Evolutionary conservation across 1,140 invertebrate species (phyloP), one percentile per base, ranked within the genome.

Genomic region (Aphis craccivora): DNA sequence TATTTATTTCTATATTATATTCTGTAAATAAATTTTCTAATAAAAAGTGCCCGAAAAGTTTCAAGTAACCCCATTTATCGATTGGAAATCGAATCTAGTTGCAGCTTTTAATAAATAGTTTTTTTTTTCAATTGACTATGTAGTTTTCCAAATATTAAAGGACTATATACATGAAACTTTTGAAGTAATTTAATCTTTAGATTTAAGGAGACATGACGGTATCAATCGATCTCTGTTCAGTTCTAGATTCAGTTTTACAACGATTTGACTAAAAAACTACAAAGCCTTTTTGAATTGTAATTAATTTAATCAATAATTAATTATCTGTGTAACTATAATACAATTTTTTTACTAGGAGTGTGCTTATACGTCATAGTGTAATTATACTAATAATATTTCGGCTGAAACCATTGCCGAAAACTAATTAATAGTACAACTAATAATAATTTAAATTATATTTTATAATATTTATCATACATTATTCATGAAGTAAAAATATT

Each of bases 361-460:
- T 14, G 48, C n/a, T 87, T 48, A 45, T 84, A 45, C 30, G n/a
- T n/a, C n/a, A 40, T 3, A 40, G 37, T 40, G 37, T 3, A 8
- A 55, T 45, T 7, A 55, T 14, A 60, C 9, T 67, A 51, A 67
- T 67, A 30, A 67, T 9, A 2, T 67, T 67, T 67, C 11, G 30
- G 60, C 60, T 14, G 43, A 87, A 48, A 43, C 43, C 11, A 87
- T 48, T 87, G n/a, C 37, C 37, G n/a, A 87, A 87, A 87, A 45
- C 20, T 45, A 48, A 48, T 87, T 30, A 11, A 87, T 87, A 87
- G 11, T 20, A 2, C 8, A 20, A 84, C 83, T 45, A 48, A 87
- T 87, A 87, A 45, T n/a, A 11, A 6, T 87, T 87, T n/a, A 87
- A 87, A 87, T 87, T 87, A 48, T 87, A n/a, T 30, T 87, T 83